phyloP scores from a whole-genome alignment of 2,113 vertebrate species.

The Python bivittatus region DNA sequence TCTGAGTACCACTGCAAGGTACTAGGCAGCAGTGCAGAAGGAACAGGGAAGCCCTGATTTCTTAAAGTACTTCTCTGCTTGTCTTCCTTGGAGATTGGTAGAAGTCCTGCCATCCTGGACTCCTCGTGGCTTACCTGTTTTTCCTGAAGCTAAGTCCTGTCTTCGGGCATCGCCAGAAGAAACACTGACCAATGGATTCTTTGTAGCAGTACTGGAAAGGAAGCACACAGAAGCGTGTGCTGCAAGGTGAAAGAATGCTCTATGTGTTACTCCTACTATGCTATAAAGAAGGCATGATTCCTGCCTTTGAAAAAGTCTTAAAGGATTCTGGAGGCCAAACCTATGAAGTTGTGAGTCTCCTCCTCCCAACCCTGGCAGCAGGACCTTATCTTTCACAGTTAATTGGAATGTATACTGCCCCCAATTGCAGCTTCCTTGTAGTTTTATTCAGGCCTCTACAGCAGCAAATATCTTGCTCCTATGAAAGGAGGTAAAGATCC shows the following conservation, averaged over 20 bases:
- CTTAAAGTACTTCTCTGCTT: neutral
- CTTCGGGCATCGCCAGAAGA: constrained; percentile 81
- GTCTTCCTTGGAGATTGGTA: constrained; percentile 73
- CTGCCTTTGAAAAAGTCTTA: neutral
- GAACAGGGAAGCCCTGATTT: neutral
- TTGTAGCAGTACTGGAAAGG: constrained; percentile 86
- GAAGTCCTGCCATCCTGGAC: constrained; percentile 83
- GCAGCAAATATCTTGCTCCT: too few species aligned
- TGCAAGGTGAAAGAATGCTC: neutral
- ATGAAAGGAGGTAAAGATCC: too few species aligned
- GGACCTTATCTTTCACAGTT: neutral
- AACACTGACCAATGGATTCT: constrained; percentile 90
- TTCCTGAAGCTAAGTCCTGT: constrained; percentile 77
- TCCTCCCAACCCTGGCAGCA: neutral
- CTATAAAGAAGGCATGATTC: neutral
- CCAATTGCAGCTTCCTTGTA: too few species aligned
- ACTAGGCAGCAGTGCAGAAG: neutral
- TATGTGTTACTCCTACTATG: neutral
- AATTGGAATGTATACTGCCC: too few species aligned
- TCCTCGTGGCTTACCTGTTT: constrained; percentile 78
- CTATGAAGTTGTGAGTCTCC: neutral
- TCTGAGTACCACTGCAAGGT: neutral
- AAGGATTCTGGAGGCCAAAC: neutral
- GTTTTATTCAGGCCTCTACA: too few species aligned
- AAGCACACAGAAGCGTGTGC: accelerated